These are phyloP conservation scores for Leptinotarsa texana DNA, from an alignment of 1,140 invertebrate genomes.

Conservation along the genomic window DNA sequence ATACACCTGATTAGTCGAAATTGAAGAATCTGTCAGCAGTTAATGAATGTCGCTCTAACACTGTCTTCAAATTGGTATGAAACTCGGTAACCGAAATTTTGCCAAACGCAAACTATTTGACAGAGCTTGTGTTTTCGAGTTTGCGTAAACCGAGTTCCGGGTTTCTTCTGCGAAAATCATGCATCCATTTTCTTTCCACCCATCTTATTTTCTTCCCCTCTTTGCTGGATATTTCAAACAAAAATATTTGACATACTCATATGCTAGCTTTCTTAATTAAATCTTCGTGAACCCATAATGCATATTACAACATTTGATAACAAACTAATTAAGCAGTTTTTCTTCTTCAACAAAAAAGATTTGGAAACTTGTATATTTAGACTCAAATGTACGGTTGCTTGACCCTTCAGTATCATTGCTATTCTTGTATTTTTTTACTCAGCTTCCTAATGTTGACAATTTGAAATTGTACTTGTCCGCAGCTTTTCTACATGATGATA, in stretches of 20 bases:
- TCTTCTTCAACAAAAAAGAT: slow-evolving; percentile 27
- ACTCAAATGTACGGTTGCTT: slow-evolving; percentile 24
- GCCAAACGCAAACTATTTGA: slow-evolving; percentile 20
- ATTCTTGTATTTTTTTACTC: slow-evolving; percentile 27
- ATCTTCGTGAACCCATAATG: slow-evolving; percentile 31
- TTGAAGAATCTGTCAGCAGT: slow-evolving; percentile 25
- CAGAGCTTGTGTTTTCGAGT: slow-evolving; percentile 24
- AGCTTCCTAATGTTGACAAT: slow-evolving; percentile 23
- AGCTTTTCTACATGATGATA: slow-evolving; percentile 20
- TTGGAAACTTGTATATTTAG: slow-evolving; percentile 15
- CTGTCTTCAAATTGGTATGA: slow-evolving; percentile 17
- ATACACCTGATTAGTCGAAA: slow-evolving; percentile 22
- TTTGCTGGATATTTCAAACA: slow-evolving; percentile 32
- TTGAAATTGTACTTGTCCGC: slow-evolving; percentile 23
- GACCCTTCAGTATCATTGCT: slow-evolving; percentile 20
- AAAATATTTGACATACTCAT: slow-evolving; percentile 27
- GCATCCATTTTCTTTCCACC: slow-evolving; percentile 35
- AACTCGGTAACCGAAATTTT: slow-evolving; percentile 26
- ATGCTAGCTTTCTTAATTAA: slow-evolving; percentile 29
- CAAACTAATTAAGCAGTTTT: slow-evolving; percentile 28
- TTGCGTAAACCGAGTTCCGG: slow-evolving; percentile 25
- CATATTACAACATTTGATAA: slow-evolving; percentile 31
- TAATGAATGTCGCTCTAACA: slow-evolving; percentile 24
- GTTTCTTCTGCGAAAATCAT: slow-evolving; percentile 49
- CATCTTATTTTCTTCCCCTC: slow-evolving; percentile 26